Conservation (phyloP, 2,113 vertebrate genomes). For the Colinus virginianus region DNA sequence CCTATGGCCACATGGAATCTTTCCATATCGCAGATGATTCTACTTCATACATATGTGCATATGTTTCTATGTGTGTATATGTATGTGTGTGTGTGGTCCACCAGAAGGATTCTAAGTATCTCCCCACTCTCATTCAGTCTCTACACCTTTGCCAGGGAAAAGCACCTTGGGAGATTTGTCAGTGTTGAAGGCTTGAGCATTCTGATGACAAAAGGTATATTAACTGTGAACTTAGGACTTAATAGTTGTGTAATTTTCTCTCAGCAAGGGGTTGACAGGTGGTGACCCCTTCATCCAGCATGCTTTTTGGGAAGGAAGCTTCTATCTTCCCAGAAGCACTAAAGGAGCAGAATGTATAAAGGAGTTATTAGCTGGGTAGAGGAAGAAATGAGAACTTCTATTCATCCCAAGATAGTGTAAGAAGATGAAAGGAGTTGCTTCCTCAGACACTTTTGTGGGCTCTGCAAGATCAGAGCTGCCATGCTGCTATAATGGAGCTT, state of each 20-base stretch:
- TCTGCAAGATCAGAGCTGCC: not conserved
- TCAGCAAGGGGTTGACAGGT: not conserved
- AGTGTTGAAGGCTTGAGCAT: not conserved
- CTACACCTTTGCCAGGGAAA: not conserved
- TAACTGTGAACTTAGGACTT: not conserved
- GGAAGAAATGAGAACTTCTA: not conserved
- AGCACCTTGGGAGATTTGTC: not conserved
- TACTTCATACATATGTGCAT: too few species aligned
- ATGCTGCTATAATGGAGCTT: not conserved
- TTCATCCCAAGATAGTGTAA: not conserved
- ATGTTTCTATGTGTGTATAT: not conserved
- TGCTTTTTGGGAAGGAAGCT: not conserved
- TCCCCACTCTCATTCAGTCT: not conserved
- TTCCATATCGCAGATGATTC: not conserved
- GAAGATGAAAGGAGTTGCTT: not conserved
- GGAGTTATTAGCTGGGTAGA: not conserved
- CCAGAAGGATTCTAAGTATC: not conserved
- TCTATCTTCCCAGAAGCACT: not conserved
- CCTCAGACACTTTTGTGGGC: not conserved
- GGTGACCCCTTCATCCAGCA: not conserved
- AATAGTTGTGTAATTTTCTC: not conserved
- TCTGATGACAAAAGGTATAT: not conserved
- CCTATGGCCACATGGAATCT: rapidly evolving
- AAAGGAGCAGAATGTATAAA: not conserved
- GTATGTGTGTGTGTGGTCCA: not conserved